Evolutionary conservation across 2,113 vertebrate genomes (phyloP).

Genomic region (Hemibagrus wyckioides): DNA sequence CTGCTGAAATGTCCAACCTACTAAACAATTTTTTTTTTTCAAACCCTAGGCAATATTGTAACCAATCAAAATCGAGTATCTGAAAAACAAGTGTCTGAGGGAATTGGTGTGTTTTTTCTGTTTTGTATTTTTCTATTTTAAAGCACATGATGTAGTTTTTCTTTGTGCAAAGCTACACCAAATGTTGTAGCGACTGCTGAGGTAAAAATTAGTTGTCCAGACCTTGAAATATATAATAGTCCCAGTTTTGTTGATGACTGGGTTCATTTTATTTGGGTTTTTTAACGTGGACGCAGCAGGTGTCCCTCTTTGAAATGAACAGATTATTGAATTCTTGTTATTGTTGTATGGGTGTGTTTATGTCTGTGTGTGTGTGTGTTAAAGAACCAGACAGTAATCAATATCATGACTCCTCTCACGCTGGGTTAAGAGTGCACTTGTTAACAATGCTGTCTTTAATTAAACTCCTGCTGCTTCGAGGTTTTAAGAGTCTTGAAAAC

Average conservation of each 20-base stretch:
- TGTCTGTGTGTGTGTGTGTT: background rate
- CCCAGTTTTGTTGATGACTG: background rate
- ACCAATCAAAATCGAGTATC: background rate
- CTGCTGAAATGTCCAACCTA: background rate
- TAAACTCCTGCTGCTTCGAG: slow-evolving; percentile 35
- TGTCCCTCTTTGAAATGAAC: background rate
- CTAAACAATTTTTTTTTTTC: too few species aligned
- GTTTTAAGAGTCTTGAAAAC: slow-evolving; percentile 16
- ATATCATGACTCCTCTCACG: slow-evolving; percentile 35
- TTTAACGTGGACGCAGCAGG: background rate
- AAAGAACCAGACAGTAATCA: slow-evolving; percentile 49
- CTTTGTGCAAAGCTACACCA: background rate
- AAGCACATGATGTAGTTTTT: background rate
- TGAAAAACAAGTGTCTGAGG: background rate
- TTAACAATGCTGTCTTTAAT: slow-evolving; percentile 50
- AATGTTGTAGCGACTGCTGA: background rate
- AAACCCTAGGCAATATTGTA: background rate
- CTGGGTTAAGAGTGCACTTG: slow-evolving; percentile 30
- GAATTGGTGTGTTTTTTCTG: too few species aligned
- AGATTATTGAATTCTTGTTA: background rate
- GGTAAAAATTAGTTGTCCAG: background rate
- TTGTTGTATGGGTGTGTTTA: background rate
- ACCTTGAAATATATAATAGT: background rate
- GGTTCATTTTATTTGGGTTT: background rate
- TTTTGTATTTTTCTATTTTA: background rate